Percentiles rank a stretch among this genome's conserved stretches.
These are phyloP conservation scores for Xylocopa sonorina DNA, from an alignment of 1,140 invertebrate genomes.

Conservation along the genomic window DNA sequence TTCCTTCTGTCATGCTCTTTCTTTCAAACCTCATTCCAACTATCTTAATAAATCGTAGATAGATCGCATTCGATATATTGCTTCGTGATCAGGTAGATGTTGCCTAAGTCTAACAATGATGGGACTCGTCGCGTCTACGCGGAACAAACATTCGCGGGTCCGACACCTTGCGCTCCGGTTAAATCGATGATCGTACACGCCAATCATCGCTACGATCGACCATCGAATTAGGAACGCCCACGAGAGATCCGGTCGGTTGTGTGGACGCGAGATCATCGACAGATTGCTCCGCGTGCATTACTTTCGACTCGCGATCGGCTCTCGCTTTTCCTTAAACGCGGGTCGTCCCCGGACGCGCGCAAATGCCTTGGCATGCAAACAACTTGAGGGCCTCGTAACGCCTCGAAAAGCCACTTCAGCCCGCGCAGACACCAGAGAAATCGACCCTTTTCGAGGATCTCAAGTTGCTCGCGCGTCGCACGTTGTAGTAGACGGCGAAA, in stretches of 20 bases:
- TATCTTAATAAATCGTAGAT: slow-evolving; percentile 63
- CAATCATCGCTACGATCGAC: not conserved
- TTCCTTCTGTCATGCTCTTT: not conserved
- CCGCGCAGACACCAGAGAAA: too few relatives aligned
- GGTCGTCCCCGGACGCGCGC: too few relatives aligned
- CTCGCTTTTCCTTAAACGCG: not conserved
- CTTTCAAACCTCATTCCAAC: not conserved
- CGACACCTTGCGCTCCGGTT: not conserved
- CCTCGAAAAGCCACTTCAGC: too few relatives aligned
- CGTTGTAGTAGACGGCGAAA: too few relatives aligned
- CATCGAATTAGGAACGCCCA: not conserved
- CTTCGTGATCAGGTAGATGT: slow-evolving; percentile 77
- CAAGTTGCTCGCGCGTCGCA: too few relatives aligned
- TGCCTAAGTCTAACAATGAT: slow-evolving; percentile 72
- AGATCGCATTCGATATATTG: slow-evolving; percentile 72
- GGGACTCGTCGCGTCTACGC: slow-evolving; percentile 33
- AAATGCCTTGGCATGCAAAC: too few relatives aligned
- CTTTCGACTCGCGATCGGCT: slow-evolving; percentile 14
- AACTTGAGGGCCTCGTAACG: too few relatives aligned
- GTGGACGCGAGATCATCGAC: slow-evolving; percentile 14
- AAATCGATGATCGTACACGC: not conserved
- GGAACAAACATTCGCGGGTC: not conserved
- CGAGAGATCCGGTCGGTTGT: slow-evolving; percentile 3
- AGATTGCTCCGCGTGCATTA: slow-evolving; percentile 9
- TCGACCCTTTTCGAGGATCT: too few relatives aligned